phyloP scores from a whole-genome alignment of 2,797 vertebrate species.

The Ambastaia sidthimunki region DNA sequence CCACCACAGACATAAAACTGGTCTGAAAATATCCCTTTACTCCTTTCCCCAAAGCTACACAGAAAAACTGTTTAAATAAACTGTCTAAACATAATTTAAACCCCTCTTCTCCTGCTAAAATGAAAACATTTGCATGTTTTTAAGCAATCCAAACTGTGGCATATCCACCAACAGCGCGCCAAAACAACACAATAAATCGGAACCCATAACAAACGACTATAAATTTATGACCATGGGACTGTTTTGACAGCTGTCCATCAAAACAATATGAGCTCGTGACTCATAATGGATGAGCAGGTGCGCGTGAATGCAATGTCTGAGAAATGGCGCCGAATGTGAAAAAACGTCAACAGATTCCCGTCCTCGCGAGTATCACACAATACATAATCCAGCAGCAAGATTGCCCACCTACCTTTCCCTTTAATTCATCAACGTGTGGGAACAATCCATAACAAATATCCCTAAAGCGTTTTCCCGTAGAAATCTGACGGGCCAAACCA shows the following conservation, averaged over 20 bases:
- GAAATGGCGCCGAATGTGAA: constrained; percentile 79
- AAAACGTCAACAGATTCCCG: constrained; percentile 70
- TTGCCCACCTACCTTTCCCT: constrained; percentile 68
- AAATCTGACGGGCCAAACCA: constrained; percentile 54
- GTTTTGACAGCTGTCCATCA: constrained; percentile 9
- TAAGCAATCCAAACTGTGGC: too few species aligned
- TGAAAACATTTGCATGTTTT: too few species aligned
- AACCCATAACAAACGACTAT: background rate
- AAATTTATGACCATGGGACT: background rate
- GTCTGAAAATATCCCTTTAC: too few species aligned
- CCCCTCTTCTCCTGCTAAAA: too few species aligned
- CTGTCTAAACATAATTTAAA: too few species aligned
- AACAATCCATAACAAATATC: constrained; percentile 38
- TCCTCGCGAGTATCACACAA: constrained; percentile 61
- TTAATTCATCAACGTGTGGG: constrained; percentile 51
- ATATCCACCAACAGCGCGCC: too few species aligned
- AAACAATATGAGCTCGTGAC: constrained; percentile 11
- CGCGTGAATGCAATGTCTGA: constrained; percentile 68
- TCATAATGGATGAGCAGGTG: constrained; percentile 56
- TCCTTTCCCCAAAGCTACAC: too few species aligned
- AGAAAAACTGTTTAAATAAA: too few species aligned
- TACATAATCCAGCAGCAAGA: constrained; percentile 47
- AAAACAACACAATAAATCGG: constrained; percentile 24
- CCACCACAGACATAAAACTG: too few species aligned
- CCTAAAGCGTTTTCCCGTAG: constrained; percentile 36